Evolutionary conservation across 2,113 vertebrate genomes (phyloP).

Genomic region (Cebidichthys violaceus): DNA sequence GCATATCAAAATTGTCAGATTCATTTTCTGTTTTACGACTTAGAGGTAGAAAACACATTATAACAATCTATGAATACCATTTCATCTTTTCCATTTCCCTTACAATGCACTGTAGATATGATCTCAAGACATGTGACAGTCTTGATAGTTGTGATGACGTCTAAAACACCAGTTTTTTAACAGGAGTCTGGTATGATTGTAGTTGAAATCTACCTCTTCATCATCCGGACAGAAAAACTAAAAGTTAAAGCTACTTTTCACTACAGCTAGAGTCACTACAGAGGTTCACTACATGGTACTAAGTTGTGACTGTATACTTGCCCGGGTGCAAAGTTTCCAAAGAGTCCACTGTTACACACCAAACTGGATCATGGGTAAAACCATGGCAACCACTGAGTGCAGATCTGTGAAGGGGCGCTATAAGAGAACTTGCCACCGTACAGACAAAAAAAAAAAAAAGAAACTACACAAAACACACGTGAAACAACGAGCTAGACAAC

Average conservation of each 20-base stretch:
- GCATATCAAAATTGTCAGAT: not conserved
- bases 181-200: not conserved
- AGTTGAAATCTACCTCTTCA: not conserved
- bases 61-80: not conserved
- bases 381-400: conserved; percentile 65
- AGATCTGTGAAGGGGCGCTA: conserved; percentile 66
- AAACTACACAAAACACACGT: conserved; percentile 23
- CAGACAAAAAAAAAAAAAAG: conserved; percentile 27
- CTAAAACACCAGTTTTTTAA: conserved; percentile 16
- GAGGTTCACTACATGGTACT: conserved; percentile 54
- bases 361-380: conserved; percentile 74
- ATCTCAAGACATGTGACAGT: not conserved
- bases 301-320: conserved; percentile 75
- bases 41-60: not conserved
- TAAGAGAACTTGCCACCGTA: conserved; percentile 61
- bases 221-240: not conserved
- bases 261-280: conserved; percentile 67
- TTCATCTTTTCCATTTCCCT: conserved; percentile 3
- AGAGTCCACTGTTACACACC: conserved; percentile 73
- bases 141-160: no score
- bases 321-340: conserved; percentile 74
- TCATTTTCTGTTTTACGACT: no score
- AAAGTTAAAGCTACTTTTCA: conserved; percentile 23
- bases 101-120: conserved; percentile 19
- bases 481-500: conserved; percentile 16